Evolutionary conservation across 2,888 invertebrate genomes (phyloP), one percentile per base, ranked within the genome.

Genomic region (Calameuta filiformis): DNA sequence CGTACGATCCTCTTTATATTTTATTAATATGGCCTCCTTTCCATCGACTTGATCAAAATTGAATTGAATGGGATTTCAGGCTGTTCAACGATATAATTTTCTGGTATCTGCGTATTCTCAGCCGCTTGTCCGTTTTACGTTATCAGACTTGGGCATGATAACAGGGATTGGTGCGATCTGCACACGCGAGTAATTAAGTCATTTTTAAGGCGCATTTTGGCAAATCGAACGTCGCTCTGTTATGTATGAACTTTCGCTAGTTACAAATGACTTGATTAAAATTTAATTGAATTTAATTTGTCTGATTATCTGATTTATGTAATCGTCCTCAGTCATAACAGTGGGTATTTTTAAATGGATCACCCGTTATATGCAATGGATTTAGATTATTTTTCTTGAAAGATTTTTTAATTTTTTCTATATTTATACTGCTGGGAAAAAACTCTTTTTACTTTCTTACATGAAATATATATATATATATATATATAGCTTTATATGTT

Each of bases 1-100:
- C 74, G 74, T 35, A 34, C 74, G 15, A 56, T 23, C 56, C 56
- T 56, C 56, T 33, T 74, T 74, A 74, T 74, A 74, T 74, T 74
- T 74, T 74, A 74, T 74, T 35, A 71, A 71, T 71, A 40, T 69
- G 34, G 37, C 30, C 35, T 75, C 34, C 56, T 31, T 11, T 35
- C 11, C 30, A 75, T 35, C 56, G 15, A 56, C 71, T 68, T 34
- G 12, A n/a, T 56, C 78, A 71, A 68, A 77, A 37, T 77, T 71
- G n/a, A 73, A 33, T 31, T 4, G 34, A 77, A 77, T 71, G 12
- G 71, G 9, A 71, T 31, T 34, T 71, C 56, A 56, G 56, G 15
- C 56, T 56, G 56, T 56, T 56, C 23, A 9, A 23, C 23, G 6
- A 2, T 56, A 56, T 23, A 23, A 9, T 56, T 56, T 23, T 56